Evolutionary conservation across 2,113 vertebrate genomes (phyloP).

Genomic region (Eulemur rufifrons): DNA sequence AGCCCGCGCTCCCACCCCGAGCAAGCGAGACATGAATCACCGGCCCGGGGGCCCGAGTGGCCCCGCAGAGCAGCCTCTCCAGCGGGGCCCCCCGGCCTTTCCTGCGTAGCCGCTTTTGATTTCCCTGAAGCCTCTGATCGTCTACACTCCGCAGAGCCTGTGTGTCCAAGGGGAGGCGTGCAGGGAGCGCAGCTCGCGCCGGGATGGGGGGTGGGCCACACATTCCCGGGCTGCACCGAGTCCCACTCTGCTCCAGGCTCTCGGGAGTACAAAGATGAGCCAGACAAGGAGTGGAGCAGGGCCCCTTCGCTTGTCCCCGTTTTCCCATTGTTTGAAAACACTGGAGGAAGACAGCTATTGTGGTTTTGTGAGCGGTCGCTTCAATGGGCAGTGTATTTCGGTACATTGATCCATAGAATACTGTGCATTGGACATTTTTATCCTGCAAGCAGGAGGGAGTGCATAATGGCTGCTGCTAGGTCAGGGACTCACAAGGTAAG

Average conservation of each 20-base stretch:
- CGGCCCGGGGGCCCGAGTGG: conserved; percentile 12
- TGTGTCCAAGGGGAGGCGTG: conserved; percentile 34
- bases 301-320: not conserved
- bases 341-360: not conserved
- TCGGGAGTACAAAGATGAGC: not conserved
- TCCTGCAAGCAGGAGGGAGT: not conserved
- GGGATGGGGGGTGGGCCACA: not conserved
- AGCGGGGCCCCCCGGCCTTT: conserved; percentile 61
- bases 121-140: conserved; percentile 59
- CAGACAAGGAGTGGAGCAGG: not conserved
- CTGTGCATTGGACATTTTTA: not conserved
- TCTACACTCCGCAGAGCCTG: not conserved
- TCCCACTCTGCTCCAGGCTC: not conserved
- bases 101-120: conserved; percentile 71
- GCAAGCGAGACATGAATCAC: conserved; percentile 72
- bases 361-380: not conserved
- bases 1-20: conserved; percentile 49
- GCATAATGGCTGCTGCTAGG: not conserved
- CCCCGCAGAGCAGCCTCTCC: conserved; percentile 53
- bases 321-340: not conserved
- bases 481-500: not conserved
- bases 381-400: not conserved
- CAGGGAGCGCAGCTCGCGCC: not conserved
- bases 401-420: not conserved
- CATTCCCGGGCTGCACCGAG: not conserved